Evolutionary conservation across 2,888 invertebrate genomes (phyloP).

Genomic region (Neoascia interrupta): DNA sequence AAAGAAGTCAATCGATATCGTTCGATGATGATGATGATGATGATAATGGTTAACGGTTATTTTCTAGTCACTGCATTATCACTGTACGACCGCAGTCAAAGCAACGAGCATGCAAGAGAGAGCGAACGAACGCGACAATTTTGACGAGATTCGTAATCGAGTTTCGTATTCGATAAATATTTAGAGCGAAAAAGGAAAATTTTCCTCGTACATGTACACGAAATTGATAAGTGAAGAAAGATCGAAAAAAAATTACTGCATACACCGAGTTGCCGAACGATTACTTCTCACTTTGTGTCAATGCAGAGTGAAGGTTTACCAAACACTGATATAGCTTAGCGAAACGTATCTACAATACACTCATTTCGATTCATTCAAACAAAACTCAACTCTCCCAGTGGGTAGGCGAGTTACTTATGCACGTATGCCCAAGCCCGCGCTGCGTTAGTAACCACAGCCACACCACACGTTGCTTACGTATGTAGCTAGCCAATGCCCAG

Average conservation of each 20-base stretch:
- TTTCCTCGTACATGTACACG: constrained; percentile 11
- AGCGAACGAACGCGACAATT: constrained; percentile 36
- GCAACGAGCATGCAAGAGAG: neutral
- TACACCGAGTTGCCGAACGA: constrained; percentile 43
- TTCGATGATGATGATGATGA: no score
- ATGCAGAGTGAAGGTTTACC: constrained; percentile 70
- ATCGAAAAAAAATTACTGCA: constrained; percentile 20
- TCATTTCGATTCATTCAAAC: constrained; percentile 67
- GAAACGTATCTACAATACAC: constrained; percentile 68
- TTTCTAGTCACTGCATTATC: neutral
- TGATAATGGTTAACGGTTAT: no score
- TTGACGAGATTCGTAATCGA: constrained; percentile 59
- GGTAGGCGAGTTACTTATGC: constrained; percentile 30
- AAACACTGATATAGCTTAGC: constrained; percentile 70
- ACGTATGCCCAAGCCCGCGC: no score
- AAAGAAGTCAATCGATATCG: no score
- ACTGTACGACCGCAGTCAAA: no score
- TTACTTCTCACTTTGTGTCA: constrained; percentile 65
- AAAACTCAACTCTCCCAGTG: constrained; percentile 57
- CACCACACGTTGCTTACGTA: no score
- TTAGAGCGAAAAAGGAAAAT: constrained; percentile 31
- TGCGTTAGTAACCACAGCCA: no score
- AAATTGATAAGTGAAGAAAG: constrained; percentile 28
- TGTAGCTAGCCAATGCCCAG: constrained; percentile 25
- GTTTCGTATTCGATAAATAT: constrained; percentile 49